phyloP scores from a whole-genome alignment of 2,797 vertebrate genomes.

The Micropoecilia bifurca region DNA sequence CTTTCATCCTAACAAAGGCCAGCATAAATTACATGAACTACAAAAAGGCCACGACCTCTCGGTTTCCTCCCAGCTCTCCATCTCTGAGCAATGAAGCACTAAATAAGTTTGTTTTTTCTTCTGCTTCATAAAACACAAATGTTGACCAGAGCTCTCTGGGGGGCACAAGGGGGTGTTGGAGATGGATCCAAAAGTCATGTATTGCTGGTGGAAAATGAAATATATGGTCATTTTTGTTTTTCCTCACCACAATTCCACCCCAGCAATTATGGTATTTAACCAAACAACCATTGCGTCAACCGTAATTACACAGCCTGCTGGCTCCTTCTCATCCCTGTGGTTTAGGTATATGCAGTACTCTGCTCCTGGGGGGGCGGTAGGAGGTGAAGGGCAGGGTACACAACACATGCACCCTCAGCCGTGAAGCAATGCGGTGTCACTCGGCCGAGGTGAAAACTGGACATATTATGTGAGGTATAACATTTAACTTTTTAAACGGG shows the following conservation, averaged over 20 bases:
- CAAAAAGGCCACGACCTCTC: constrained; percentile 19
- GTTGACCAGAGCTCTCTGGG: background rate
- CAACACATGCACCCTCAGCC: background rate
- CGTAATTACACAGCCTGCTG: constrained; percentile 69
- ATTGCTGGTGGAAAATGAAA: constrained; percentile 39
- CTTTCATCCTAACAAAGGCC: constrained; percentile 19
- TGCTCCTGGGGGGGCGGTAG: constrained; percentile 20
- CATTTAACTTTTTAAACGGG: background rate
- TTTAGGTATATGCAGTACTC: constrained; percentile 26
- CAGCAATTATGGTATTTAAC: constrained; percentile 79
- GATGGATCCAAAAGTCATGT: constrained; percentile 37
- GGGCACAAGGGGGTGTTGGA: background rate
- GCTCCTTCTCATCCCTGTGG: constrained; percentile 57
- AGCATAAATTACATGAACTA: constrained; percentile 24
- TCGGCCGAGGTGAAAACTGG: constrained; percentile 18
- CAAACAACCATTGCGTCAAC: constrained; percentile 84
- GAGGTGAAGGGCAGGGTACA: background rate
- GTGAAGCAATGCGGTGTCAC: background rate
- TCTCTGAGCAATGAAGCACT: constrained; percentile 26
- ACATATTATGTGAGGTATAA: background rate
- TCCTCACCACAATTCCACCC: constrained; percentile 68
- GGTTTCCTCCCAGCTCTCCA: background rate
- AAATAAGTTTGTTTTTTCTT: constrained; percentile 29
- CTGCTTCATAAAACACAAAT: constrained; percentile 47
- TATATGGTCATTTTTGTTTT: constrained; percentile 42